Percentiles rank a stretch among this genome's conserved stretches.
These are phyloP conservation scores for Pampus argenteus DNA, from an alignment of 2,797 vertebrate genomes.

Conservation along the genomic window DNA sequence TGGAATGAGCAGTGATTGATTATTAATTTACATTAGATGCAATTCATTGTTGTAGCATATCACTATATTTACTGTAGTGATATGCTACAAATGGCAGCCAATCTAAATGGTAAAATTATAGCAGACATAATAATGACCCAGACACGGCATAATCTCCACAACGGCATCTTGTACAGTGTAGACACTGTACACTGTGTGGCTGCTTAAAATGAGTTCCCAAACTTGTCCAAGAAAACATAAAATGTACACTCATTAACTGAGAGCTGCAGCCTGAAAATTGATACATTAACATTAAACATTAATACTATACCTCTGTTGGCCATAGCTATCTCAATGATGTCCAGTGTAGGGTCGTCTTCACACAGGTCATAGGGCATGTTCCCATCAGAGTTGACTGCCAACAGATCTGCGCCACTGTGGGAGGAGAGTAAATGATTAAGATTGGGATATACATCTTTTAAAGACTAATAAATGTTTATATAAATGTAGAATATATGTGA, in stretches of 20 bases:
- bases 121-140: not conserved
- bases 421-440: slow-evolving; percentile 20
- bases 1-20: no score
- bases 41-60: no score
- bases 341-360: slow-evolving; percentile 96
- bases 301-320: slow-evolving; percentile 91
- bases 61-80: no score
- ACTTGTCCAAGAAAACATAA: not conserved
- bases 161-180: no score
- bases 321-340: slow-evolving; percentile 98
- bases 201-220: not conserved
- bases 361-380: slow-evolving; percentile 99
- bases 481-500: not conserved
- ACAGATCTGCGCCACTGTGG: slow-evolving; percentile 91
- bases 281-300: not conserved
- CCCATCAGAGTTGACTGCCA: slow-evolving; percentile 96
- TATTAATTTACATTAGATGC: no score
- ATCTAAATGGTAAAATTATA: not conserved
- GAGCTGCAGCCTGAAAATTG: not conserved
- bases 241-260: not conserved
- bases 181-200: not conserved
- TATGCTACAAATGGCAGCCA: no score
- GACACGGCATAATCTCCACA: not conserved
- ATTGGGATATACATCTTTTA: not conserved
- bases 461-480: slow-evolving; percentile 5